Evolutionary conservation across 2,113 vertebrate species (phyloP).

Genomic region (Ellobius talpinus): DNA sequence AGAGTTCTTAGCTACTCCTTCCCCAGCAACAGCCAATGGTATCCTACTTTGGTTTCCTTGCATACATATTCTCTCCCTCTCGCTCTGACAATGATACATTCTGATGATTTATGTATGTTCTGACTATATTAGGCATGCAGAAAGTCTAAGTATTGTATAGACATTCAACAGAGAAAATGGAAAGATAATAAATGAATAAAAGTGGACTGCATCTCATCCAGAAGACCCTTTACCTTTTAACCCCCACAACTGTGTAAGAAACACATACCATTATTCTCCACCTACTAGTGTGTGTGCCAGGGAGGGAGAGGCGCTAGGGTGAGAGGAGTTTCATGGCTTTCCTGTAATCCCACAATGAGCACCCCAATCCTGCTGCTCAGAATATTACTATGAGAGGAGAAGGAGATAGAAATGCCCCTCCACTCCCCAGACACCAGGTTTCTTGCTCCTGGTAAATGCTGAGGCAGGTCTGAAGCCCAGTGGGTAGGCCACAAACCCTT

Average conservation of each 20-base stretch:
- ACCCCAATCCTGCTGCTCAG: neutral
- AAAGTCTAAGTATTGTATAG: neutral
- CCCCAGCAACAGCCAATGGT: neutral
- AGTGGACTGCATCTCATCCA: neutral
- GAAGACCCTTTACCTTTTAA: neutral
- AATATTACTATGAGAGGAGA: neutral
- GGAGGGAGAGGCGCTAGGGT: neutral
- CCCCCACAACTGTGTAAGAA: neutral
- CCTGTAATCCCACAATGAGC: neutral
- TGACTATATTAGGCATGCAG: neutral
- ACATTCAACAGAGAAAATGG: neutral
- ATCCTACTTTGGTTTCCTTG: neutral
- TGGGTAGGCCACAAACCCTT: neutral
- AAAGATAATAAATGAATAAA: neutral
- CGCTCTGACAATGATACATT: neutral
- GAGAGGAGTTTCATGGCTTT: neutral
- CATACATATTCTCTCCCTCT: too few relatives aligned
- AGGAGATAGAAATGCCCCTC: neutral
- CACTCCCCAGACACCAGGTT: neutral
- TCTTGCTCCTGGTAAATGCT: neutral
- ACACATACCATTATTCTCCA: neutral
- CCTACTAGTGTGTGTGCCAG: neutral
- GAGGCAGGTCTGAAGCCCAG: conserved; percentile 3
- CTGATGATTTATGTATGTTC: neutral
- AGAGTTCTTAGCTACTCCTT: neutral